Evolutionary conservation across 1,140 invertebrate genomes (phyloP).

Genomic region (Drosophila asahinai): DNA sequence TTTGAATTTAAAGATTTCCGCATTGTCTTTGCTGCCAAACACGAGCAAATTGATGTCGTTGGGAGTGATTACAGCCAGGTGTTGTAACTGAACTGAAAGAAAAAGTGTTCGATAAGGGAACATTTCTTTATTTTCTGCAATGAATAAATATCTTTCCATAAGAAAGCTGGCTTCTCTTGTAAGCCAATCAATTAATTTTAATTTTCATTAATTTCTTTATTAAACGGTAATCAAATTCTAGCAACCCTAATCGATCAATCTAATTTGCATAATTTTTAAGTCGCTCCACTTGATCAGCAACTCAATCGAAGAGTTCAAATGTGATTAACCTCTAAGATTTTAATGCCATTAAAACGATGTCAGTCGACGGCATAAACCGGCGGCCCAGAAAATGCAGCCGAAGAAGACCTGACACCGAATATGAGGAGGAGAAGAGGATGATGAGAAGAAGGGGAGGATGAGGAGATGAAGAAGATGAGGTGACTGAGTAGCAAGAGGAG

Average conservation of each 20-base stretch:
- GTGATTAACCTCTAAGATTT: slow-evolving; percentile 78
- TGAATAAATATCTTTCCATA: no score
- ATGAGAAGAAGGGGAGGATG: not conserved
- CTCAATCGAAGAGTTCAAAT: slow-evolving; percentile 67
- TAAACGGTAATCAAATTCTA: slow-evolving; percentile 4
- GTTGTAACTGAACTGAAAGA: slow-evolving; percentile 7
- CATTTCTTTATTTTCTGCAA: no score
- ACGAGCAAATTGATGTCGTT: slow-evolving; percentile 53
- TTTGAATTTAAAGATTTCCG: slow-evolving; percentile 81
- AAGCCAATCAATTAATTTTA: not conserved
- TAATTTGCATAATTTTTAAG: slow-evolving; percentile 30
- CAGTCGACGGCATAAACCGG: slow-evolving; percentile 48
- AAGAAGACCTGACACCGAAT: slow-evolving; percentile 31
- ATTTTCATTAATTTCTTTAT: not conserved
- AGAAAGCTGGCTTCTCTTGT: not conserved
- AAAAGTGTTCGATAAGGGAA: not conserved
- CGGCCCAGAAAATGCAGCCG: slow-evolving; percentile 38
- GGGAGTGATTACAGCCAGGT: slow-evolving; percentile 42
- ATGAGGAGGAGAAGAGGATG: not conserved
- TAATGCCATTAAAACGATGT: slow-evolving; percentile 77
- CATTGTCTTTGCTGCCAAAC: slow-evolving; percentile 58
- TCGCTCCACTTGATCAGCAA: slow-evolving; percentile 40
- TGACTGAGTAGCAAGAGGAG: not conserved
- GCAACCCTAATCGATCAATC: slow-evolving; percentile 20
- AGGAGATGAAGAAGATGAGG: no score